Conservation (phyloP, 2,113 vertebrate species). For the Siniperca chuatsi region DNA sequence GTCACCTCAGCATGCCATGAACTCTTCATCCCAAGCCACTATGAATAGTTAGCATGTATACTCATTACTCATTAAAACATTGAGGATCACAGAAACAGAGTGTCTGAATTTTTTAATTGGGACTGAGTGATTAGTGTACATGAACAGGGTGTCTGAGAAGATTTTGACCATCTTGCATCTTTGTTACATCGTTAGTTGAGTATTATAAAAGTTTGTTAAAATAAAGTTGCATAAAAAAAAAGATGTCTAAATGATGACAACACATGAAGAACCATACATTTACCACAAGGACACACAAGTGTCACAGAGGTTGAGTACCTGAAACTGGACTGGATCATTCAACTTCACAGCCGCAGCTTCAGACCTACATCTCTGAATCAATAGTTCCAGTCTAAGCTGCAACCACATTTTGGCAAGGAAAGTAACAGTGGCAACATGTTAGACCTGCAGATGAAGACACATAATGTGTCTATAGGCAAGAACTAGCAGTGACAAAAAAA, state of each 20-base stretch:
- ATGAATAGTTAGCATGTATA: slow-evolving; percentile 18
- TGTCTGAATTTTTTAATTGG: not conserved
- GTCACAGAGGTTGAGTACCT: not conserved
- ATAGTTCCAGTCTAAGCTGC: no score
- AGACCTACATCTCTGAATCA: no score
- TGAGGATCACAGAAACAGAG: not conserved
- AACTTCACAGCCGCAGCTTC: no score
- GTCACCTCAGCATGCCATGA: slow-evolving; percentile 82
- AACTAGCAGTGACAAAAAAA: no score
- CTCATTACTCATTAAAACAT: not conserved
- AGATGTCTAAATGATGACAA: not conserved
- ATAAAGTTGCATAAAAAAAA: slow-evolving; percentile 1
- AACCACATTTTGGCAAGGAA: no score
- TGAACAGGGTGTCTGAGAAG: not conserved
- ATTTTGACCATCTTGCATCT: not conserved
- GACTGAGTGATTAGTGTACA: not conserved
- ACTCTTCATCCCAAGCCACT: slow-evolving; percentile 51
- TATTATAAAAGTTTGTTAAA: not conserved
- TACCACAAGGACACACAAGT: not conserved
- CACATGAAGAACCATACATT: not conserved
- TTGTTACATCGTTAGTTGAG: not conserved
- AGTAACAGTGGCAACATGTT: no score
- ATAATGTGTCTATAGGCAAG: no score
- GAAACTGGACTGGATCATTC: not conserved
- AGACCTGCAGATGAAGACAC: no score